Percentiles rank a stretch among this genome's conserved stretches.
phyloP scores from a whole-genome alignment of 2,113 vertebrate genomes.

The Bubo bubo region DNA sequence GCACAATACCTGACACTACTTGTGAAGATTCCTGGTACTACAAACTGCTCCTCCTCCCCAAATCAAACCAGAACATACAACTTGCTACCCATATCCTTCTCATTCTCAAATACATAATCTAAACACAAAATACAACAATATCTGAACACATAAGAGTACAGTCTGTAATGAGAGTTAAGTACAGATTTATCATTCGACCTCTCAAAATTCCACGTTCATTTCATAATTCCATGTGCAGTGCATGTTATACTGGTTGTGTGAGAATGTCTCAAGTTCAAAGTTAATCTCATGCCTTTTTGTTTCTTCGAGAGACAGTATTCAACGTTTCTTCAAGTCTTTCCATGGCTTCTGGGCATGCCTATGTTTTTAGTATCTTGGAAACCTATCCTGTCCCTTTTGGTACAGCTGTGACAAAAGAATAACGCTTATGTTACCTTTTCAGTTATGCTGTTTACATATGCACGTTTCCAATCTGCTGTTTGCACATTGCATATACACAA shows the following conservation, averaged over 20 bases:
- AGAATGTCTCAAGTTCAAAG: conserved; percentile 55
- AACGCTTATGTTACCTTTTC: conserved; percentile 55
- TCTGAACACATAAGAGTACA: conserved; percentile 25
- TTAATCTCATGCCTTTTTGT: conserved; percentile 65
- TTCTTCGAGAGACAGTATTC: conserved; percentile 69
- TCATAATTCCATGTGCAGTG: conserved; percentile 56
- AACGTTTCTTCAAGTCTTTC: conserved; percentile 65
- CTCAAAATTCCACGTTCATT: conserved; percentile 52
- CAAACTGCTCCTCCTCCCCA: neutral
- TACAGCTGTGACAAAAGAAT: conserved; percentile 70
- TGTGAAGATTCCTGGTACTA: neutral
- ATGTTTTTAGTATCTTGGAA: conserved; percentile 68
- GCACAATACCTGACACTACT: neutral
- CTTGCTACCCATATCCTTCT: neutral
- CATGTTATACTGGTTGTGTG: conserved; percentile 42
- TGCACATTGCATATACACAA: neutral
- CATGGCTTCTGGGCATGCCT: conserved; percentile 70
- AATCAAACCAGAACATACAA: neutral
- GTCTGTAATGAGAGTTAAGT: neutral
- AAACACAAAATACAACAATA: conserved; percentile 28
- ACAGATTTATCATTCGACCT: conserved; percentile 47
- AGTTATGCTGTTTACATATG: neutral
- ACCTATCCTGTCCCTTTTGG: conserved; percentile 70
- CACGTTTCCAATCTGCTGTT: neutral
- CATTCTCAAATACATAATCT: neutral